Evolutionary conservation across 23 tunicate genomes (phyloP).

Genomic region (Styela clava): DNA sequence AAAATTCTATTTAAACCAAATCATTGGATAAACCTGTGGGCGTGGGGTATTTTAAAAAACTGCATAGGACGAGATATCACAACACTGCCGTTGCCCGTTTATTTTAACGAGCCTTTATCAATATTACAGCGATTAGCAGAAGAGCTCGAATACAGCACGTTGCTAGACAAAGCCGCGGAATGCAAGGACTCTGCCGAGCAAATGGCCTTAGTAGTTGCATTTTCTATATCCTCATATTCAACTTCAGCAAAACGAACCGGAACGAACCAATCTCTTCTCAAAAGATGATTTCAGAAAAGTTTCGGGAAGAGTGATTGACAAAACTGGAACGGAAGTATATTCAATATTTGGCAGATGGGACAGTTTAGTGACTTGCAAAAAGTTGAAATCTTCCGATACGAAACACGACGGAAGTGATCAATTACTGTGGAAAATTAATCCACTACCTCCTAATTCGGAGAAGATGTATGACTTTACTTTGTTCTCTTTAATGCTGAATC

Average conservation of each 20-base stretch:
- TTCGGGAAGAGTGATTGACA: constrained; percentile 72
- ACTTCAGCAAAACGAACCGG: constrained; percentile 55
- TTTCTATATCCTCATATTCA: constrained; percentile 87
- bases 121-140: constrained; percentile 83
- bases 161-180: constrained; percentile 70
- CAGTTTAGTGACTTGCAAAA: constrained; percentile 55
- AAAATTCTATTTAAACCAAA: constrained; percentile 83
- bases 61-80: constrained; percentile 94
- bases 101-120: constrained; percentile 96
- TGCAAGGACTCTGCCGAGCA: constrained; percentile 65
- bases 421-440: constrained; percentile 43
- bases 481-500: constrained; percentile 74
- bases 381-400: constrained; percentile 31
- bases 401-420: constrained; percentile 35
- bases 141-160: constrained; percentile 77
- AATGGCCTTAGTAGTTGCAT: constrained; percentile 88
- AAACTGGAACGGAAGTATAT: constrained; percentile 44
- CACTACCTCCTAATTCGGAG: constrained; percentile 63
- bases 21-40: constrained; percentile 65
- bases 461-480: constrained; percentile 75
- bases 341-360: constrained; percentile 88
- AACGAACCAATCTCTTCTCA: constrained; percentile 90
- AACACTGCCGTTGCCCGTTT: constrained; percentile 94
- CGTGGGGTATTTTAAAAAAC: constrained; percentile 91
- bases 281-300: constrained; percentile 71